Evolutionary conservation across 2,113 vertebrate species (phyloP).

Genomic region (Tupaia tana): DNA sequence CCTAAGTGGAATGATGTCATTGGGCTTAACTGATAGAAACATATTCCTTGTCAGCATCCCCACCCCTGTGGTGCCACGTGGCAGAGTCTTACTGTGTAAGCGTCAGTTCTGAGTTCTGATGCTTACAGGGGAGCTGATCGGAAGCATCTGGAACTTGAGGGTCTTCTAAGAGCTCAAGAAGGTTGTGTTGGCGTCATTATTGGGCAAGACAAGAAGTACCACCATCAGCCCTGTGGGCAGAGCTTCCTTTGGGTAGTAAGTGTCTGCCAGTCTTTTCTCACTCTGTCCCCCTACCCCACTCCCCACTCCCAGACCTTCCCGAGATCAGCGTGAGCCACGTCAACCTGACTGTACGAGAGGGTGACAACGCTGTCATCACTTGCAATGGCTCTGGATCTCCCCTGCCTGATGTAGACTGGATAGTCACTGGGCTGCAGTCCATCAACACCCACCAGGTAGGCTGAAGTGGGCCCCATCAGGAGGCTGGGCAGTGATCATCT

Average conservation of each 20-base stretch:
- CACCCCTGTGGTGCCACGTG: fast-evolving
- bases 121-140: background rate
- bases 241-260: background rate
- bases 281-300: background rate
- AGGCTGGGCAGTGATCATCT: background rate
- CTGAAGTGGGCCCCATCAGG: fast-evolving
- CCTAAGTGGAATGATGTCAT: background rate
- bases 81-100: fast-evolving
- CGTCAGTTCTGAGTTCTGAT: background rate
- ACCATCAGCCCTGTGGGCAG: fast-evolving
- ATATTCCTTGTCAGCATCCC: background rate
- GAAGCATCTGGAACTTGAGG: background rate
- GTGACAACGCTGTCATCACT: slow-evolving; percentile 95
- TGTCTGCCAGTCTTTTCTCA: fast-evolving
- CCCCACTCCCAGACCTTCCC: slow-evolving; percentile 90
- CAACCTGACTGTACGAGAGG: slow-evolving; percentile 94
- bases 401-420: slow-evolving; percentile 97
- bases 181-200: background rate
- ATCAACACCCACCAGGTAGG: slow-evolving; percentile 98
- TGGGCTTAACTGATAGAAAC: background rate
- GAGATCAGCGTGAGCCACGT: slow-evolving; percentile 97
- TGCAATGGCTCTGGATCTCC: slow-evolving; percentile 96
- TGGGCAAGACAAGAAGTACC: background rate
- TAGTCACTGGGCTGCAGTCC: slow-evolving; percentile 93
- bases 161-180: background rate